Evolutionary conservation across 2,888 invertebrate species (phyloP).

Genomic region (Melolontha melolontha): DNA sequence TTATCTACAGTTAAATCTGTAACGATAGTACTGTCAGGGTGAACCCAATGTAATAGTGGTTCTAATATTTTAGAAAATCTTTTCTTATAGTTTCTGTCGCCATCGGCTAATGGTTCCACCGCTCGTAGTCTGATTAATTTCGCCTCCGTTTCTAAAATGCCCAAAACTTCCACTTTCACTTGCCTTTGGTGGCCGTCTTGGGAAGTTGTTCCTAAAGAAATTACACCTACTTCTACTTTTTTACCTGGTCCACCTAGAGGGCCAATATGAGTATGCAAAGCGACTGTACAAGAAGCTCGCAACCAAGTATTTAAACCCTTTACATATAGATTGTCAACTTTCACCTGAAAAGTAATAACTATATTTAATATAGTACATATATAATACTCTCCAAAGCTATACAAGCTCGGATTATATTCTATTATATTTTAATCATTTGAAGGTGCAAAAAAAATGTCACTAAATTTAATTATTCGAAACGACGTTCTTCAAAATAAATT

Average conservation of each 20-base stretch:
- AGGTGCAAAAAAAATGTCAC: too few relatives aligned
- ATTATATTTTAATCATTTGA: too few relatives aligned
- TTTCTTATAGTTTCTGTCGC: constrained; percentile 82
- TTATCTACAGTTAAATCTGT: constrained; percentile 90
- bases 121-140: constrained; percentile 82
- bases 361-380: not conserved
- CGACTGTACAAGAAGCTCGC: constrained; percentile 83
- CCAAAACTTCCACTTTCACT: constrained; percentile 89
- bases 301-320: constrained; percentile 78
- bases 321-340: constrained; percentile 78
- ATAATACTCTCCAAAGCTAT: constrained; percentile 4
- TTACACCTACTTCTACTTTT: constrained; percentile 84
- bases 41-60: constrained; percentile 83
- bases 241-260: constrained; percentile 79
- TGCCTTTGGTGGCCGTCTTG: constrained; percentile 75
- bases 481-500: too few relatives aligned
- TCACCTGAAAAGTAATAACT: constrained; percentile 58
- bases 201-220: constrained; percentile 88
- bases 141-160: constrained; percentile 81
- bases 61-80: constrained; percentile 85
- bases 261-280: constrained; percentile 81
- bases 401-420: too few relatives aligned
- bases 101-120: constrained; percentile 84
- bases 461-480: too few relatives aligned
- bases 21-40: constrained; percentile 80